phyloP scores from a whole-genome alignment of 2,797 vertebrate species.

The Carapus acus region DNA sequence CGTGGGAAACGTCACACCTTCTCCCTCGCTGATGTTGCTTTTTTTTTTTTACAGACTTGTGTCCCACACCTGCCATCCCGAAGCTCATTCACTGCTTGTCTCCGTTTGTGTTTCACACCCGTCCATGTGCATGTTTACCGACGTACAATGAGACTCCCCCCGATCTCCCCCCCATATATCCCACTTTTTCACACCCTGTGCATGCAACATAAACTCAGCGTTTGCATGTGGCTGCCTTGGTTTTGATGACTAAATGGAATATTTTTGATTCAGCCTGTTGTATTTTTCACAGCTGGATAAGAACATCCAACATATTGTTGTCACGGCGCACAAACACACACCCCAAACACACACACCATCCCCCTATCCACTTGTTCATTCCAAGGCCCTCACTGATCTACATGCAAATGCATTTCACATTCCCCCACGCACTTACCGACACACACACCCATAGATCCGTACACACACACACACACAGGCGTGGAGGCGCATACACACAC shows the following conservation, averaged over 20 bases:
- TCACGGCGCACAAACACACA: slow-evolving; percentile 9
- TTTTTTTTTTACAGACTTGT: slow-evolving; percentile 48
- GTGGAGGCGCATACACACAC: too few relatives aligned
- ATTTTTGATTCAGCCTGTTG: slow-evolving; percentile 34
- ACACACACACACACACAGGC: slow-evolving; percentile 17
- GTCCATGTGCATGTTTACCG: slow-evolving; percentile 56
- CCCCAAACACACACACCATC: slow-evolving; percentile 7
- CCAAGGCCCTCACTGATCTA: slow-evolving; percentile 39
- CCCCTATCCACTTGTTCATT: slow-evolving; percentile 5
- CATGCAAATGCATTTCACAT: slow-evolving; percentile 42
- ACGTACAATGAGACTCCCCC: slow-evolving; percentile 38
- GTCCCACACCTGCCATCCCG: slow-evolving; percentile 68
- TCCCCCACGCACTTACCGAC: slow-evolving; percentile 32
- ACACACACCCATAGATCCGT: slow-evolving; percentile 17
- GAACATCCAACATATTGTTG: slow-evolving; percentile 12
- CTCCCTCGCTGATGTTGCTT: slow-evolving; percentile 32
- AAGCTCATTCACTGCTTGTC: slow-evolving; percentile 53
- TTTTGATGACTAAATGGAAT: slow-evolving; percentile 15
- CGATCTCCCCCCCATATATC: slow-evolving; percentile 11
- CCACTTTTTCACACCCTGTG: slow-evolving; percentile 25
- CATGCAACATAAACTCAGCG: slow-evolving; percentile 18
- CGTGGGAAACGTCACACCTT: slow-evolving; percentile 39
- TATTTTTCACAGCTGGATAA: slow-evolving; percentile 42
- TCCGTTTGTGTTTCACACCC: slow-evolving; percentile 29
- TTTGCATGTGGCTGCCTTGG: slow-evolving; percentile 44